These are phyloP conservation scores for Dasysyrphus tricinctus DNA, from an alignment of 2,888 invertebrate genomes.

Conservation along the genomic window DNA sequence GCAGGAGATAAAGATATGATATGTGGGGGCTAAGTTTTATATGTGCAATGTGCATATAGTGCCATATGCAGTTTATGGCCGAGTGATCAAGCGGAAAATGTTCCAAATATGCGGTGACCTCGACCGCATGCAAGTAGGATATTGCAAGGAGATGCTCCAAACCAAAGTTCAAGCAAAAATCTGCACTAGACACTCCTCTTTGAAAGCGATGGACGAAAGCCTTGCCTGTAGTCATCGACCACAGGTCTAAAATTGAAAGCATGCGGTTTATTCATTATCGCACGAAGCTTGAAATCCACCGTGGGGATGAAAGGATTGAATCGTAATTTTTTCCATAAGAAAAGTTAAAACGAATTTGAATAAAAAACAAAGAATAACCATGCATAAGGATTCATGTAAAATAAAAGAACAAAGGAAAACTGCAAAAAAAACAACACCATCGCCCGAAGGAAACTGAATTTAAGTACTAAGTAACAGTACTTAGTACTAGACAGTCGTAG, in stretches of 20 bases:
- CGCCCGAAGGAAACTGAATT: too few species aligned
- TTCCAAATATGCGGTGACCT: conserved; percentile 72
- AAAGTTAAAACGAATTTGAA: too few species aligned
- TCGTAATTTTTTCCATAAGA: not conserved
- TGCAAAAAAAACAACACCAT: too few species aligned
- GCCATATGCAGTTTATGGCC: conserved; percentile 74
- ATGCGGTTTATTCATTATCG: conserved; percentile 74
- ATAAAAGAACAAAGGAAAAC: too few species aligned
- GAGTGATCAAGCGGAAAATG: conserved; percentile 74
- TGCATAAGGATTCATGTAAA: too few species aligned
- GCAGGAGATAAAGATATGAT: conserved; percentile 49
- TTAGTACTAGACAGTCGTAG: too few species aligned
- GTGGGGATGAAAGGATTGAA: not conserved
- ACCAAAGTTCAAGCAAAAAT: conserved; percentile 65
- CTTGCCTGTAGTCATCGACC: conserved; percentile 54
- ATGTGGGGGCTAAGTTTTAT: conserved; percentile 27
- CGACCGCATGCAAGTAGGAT: conserved; percentile 65
- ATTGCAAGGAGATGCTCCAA: conserved; percentile 70
- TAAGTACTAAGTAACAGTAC: too few species aligned
- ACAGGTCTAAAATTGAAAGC: conserved; percentile 69
- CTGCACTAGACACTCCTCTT: conserved; percentile 63
- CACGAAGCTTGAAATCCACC: conserved; percentile 45
- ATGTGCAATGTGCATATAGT: conserved; percentile 19
- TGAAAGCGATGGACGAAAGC: conserved; percentile 3
- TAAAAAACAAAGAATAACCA: too few species aligned